These are phyloP conservation scores for Uropsilus gracilis DNA, from an alignment of 2,113 vertebrate species.

Conservation along the genomic window DNA sequence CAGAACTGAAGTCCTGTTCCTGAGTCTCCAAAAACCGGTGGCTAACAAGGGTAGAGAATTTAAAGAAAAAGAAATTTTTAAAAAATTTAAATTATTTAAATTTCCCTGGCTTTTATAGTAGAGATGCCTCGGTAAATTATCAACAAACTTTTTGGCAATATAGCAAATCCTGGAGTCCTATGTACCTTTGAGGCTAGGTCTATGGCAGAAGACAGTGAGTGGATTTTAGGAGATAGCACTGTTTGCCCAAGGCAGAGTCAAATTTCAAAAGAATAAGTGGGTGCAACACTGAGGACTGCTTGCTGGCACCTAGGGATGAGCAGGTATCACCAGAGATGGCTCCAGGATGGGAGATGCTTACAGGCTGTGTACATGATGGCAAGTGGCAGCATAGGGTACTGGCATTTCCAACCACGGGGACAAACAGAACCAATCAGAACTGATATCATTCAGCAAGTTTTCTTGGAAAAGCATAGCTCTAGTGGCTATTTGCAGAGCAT, in stretches of 20 bases:
- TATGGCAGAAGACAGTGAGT: neutral
- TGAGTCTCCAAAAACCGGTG: neutral
- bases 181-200: neutral
- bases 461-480: neutral
- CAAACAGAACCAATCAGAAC: neutral
- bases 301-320: too few relatives aligned
- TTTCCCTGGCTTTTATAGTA: neutral
- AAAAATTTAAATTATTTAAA: neutral
- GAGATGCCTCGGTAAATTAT: neutral
- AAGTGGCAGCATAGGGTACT: neutral
- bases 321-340: neutral
- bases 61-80: neutral
- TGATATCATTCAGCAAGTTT: neutral
- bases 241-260: neutral
- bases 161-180: neutral
- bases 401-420: neutral
- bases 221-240: neutral
- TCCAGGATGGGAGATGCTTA: accelerated
- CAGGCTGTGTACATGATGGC: neutral
- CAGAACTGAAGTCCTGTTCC: neutral
- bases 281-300: neutral
- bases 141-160: neutral
- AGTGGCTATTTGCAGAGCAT: neutral
- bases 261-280: neutral
- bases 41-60: neutral